Conservation (phyloP, 1,140 invertebrate species). For the Apis mellifera region DNA sequence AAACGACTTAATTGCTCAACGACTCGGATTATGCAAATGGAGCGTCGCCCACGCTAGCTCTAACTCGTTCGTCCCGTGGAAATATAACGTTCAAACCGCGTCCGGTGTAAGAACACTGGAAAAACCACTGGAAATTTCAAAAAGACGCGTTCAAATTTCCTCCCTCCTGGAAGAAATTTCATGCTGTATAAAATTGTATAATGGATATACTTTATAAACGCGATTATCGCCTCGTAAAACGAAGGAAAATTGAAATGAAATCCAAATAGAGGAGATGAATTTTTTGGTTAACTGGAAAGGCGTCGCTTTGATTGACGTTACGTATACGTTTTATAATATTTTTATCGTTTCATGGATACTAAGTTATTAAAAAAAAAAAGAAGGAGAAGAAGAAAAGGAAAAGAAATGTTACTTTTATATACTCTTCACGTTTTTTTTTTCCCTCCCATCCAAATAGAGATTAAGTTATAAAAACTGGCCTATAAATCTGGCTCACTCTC, state of each 20-base stretch:
- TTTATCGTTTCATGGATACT: too few species aligned
- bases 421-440: neutral
- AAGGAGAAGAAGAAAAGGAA: too few species aligned
- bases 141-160: neutral
- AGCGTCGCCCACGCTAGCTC: constrained; percentile 40
- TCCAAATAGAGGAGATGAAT: too few species aligned
- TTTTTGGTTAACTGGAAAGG: too few species aligned
- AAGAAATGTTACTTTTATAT: constrained; percentile 6
- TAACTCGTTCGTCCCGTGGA: constrained; percentile 31
- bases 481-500: constrained; percentile 39
- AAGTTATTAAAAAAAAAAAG: too few species aligned
- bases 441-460: neutral
- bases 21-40: constrained; percentile 62
- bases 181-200: too few species aligned
- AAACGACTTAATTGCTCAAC: constrained; percentile 59
- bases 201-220: too few species aligned
- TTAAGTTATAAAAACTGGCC: constrained; percentile 27
- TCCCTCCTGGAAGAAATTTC: too few species aligned
- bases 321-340: too few species aligned
- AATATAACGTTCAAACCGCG: neutral
- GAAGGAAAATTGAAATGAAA: too few species aligned
- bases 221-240: too few species aligned
- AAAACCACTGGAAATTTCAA: neutral
- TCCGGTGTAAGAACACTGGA: neutral
- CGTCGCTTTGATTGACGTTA: too few species aligned